Base-by-base conservation (phyloP, 2,888 invertebrate genomes). In the Diploptera punctata region DNA sequence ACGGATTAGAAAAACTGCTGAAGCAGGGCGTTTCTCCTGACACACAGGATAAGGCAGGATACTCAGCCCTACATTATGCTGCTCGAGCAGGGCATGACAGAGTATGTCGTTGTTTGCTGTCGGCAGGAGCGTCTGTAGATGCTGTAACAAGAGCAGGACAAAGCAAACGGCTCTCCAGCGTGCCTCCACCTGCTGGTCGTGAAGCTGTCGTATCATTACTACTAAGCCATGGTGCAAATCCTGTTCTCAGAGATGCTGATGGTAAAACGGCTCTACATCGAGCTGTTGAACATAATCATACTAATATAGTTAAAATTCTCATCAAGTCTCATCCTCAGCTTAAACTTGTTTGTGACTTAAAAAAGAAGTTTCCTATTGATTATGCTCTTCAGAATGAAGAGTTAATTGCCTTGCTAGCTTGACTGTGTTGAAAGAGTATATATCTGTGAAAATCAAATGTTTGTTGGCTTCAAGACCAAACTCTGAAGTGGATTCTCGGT, bases 1-100 rank as follows among this genome's bases (percentile, higher is more conserved):
- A 4, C 88, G 90, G 78, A 87, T 95, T 3, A n/a, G 81, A 85
- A 72, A 81, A 81, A 60, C 85, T 90, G 68, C 80, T 95, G 73
- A 83, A 79, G 67, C 84, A 81, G 75, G 89, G 88, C 73, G 86
- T 85, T 43, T 83, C 88, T 76, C 87, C 89, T 0, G 89, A 93
- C 83, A 81, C 82, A 16, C 84, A 85, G 68, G 95, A 95, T 82
- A 87, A 89, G 75, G 89, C 91, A 72, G 96, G 96, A 44, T 97
- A 96, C 80, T 93, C 93, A 24, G 93, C 96, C 9, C 83, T 97
- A 77, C 97, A 97, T 82, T 97, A 97, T 86, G 95, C 96, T 4
- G 91, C 94, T 61, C 87, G 97, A 60, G 91, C 89, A 84, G 95
- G 95, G 10, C 88, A 93, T 80, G 79, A 86, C 16, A 84, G 88